Evolutionary conservation across 2,113 vertebrate genomes (phyloP), one percentile per base, ranked within the genome.

Genomic region (Anolis sagrei): DNA sequence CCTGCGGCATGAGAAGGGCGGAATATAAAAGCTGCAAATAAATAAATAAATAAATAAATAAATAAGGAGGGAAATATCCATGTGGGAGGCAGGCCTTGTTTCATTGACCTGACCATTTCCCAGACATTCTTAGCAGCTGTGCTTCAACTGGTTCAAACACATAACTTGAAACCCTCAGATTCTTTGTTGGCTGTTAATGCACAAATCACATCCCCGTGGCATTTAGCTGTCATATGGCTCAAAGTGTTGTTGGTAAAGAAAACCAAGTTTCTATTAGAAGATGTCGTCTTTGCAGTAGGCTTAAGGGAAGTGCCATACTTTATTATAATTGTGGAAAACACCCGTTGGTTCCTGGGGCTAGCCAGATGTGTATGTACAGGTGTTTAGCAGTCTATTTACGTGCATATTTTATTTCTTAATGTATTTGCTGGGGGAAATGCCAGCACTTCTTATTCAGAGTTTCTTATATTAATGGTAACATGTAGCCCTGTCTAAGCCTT

Each of bases 111-210:
- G 85, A 92, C 86, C 86, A 83, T 88, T 92, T 90, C 84, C n/a
- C 85, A 82, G 91, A 83, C 5, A 89, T 90, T 36, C 79, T 90
- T 76, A 72, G 90, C 83, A 82, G 91, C 4, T 7, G 76, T 83
- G 90, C 25, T 93, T 92, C 70, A 87, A 88, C 21, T 25, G 62
- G 87, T 85, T 90, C 84, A 92, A 89, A 92, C 6, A 85, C 81
- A 89, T 91, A 89, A 89, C 94, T 92, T 94, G 89, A 83, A 91
- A 75, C 69, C 79, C 80, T 84, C 76, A 34, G 58, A 81, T 90
- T 89, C 89, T 58, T 90, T 85, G 83, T 92, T 92, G 90, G 73
- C 91, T 87, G 58, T 90, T 87, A 51, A 81, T 73, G 88, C 80
- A 86, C 85, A 93, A 81, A 29, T 34, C 69, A 76, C 32, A 61